Conservation (phyloP, 2,113 vertebrate genomes). For the Misgurnus anguillicaudatus region DNA sequence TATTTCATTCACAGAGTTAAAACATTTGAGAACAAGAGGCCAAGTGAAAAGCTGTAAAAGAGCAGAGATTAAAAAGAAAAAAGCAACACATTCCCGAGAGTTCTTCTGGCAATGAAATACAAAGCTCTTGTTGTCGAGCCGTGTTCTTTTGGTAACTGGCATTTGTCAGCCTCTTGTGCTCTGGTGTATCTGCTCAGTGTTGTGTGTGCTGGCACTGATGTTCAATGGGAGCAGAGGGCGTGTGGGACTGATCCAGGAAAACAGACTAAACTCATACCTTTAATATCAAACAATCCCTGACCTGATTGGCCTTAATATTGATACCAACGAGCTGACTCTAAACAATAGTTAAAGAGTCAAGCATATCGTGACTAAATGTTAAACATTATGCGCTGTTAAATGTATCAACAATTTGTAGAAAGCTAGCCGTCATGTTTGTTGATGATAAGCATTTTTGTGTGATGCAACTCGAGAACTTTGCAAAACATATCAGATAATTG, state of each 20-base stretch:
- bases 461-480: background rate
- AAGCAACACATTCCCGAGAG: slow-evolving; percentile 17
- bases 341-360: slow-evolving; percentile 13
- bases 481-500: background rate
- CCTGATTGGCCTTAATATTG: slow-evolving; percentile 26
- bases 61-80: slow-evolving; percentile 6
- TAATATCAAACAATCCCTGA: slow-evolving; percentile 26
- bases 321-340: slow-evolving; percentile 23
- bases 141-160: slow-evolving; percentile 46
- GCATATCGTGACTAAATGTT: background rate
- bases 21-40: background rate
- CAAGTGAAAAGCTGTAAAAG: slow-evolving; percentile 44
- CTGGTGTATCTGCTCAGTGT: slow-evolving; percentile 45
- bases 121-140: slow-evolving; percentile 48
- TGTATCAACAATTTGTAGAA: background rate
- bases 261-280: slow-evolving; percentile 50
- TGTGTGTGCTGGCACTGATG: slow-evolving; percentile 30
- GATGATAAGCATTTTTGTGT: slow-evolving; percentile 40
- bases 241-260: slow-evolving; percentile 42
- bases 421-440: slow-evolving; percentile 31
- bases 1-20: slow-evolving; percentile 22
- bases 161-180: slow-evolving; percentile 40
- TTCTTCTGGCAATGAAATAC: slow-evolving; percentile 43
- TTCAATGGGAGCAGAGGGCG: slow-evolving; percentile 31
- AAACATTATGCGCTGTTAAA: slow-evolving; percentile 20